These are phyloP conservation scores for Andrena bicolor DNA, from an alignment of 2,888 invertebrate genomes.

Conservation along the genomic window DNA sequence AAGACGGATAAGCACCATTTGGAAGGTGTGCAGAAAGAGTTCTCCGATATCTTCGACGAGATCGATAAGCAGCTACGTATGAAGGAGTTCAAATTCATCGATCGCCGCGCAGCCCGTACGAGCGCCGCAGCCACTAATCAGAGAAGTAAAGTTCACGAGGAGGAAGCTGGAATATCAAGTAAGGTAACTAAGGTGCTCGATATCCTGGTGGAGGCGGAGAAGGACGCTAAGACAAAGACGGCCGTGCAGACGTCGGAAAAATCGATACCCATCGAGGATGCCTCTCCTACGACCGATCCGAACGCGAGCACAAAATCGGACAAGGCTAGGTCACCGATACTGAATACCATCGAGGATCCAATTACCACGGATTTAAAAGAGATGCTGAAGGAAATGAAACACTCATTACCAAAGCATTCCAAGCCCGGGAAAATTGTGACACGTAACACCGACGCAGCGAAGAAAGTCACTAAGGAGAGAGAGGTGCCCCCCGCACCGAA, in stretches of 20 bases:
- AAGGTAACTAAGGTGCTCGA: constrained; percentile 78
- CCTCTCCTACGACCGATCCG: constrained; percentile 37
- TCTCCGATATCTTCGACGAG: constrained; percentile 79
- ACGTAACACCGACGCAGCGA: constrained; percentile 40
- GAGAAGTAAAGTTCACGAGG: constrained; percentile 49
- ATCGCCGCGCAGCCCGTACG: constrained; percentile 33
- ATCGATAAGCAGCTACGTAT: constrained; percentile 77
- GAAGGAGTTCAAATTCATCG: constrained; percentile 63
- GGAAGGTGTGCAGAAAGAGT: constrained; percentile 71
- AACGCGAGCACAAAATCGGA: constrained; percentile 45
- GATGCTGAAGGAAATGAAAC: constrained; percentile 92
- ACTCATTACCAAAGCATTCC: constrained; percentile 89
- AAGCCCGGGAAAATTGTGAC: constrained; percentile 81
- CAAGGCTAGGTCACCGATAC: constrained; percentile 45
- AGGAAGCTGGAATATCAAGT: constrained; percentile 70
- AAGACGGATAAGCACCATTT: constrained; percentile 37
- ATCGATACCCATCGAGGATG: constrained; percentile 53
- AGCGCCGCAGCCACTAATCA: constrained; percentile 40
- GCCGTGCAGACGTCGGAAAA: constrained; percentile 44
- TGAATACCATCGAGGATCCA: constrained; percentile 75
- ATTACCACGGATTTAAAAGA: constrained; percentile 86
- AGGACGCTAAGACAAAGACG: constrained; percentile 66
- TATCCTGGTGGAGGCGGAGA: constrained; percentile 76
- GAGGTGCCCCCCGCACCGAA: constrained; percentile 24
- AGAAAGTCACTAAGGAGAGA: constrained; percentile 27